Base-by-base conservation (phyloP, 2,113 vertebrate genomes). In the Saccopteryx leptura region DNA sequence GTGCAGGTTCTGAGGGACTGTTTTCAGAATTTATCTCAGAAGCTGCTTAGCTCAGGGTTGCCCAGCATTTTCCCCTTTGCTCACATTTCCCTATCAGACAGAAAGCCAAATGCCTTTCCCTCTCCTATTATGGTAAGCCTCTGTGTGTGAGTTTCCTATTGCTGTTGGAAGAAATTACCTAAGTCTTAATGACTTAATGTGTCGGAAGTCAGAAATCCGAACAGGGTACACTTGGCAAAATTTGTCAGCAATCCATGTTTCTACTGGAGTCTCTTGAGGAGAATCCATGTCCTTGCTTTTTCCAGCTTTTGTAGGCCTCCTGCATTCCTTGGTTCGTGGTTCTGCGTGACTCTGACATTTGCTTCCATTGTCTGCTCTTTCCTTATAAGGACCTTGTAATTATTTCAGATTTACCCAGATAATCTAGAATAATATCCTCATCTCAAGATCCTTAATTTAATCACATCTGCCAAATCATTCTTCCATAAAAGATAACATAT, bases 401-500 rank as follows among this genome's bases (percentile, higher is more conserved):
- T 46, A 26, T 1, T 14, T 33, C n/a, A 24, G 33, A 18, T 82
- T 88, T 95, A 90, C 18, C 11, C 0, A 52, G 28, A 58, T 88
- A 81, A 75, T 79, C 17, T 8, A 90, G 69, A 28, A 79, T 39
- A 65, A 80, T 83, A 19, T 75, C 24, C 12, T 60, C 7, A 71
- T 65, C 26, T 65, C 17, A 26, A 80, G 50, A 91, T 21, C 17
- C 8, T 82, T 71, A 76, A 69, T 6, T 56, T 60, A 88, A 84
- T 61, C 69, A 76, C 48, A 69, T 63, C 60, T 66, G 4, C n/a
- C 69, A 90, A 75, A n/a, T 75, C 13, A 7, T 61, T 96, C n/a
- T 65, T 1, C 28, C 80, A 39, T 19, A 12, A 74, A 93, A 85
- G 24, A 9, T 58, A 88, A 33, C 33, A 80, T 31, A 39, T 2